phyloP scores from a whole-genome alignment of 2,113 vertebrate genomes.

The Ctenomys sociabilis region DNA sequence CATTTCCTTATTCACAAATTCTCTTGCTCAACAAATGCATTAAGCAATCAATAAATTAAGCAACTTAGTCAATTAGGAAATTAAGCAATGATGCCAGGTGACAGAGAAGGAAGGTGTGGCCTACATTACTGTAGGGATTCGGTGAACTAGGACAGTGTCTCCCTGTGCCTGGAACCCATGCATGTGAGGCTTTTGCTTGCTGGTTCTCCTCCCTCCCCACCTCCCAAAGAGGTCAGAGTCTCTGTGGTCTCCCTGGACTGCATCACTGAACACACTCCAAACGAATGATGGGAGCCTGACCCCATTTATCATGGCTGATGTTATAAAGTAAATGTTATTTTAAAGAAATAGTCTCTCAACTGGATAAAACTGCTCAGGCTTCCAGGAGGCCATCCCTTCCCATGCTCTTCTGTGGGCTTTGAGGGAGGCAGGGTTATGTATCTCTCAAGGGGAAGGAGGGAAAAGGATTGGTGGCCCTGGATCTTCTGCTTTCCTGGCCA shows the following conservation, averaged over 20 bases:
- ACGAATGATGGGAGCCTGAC: background rate
- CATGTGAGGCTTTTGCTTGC: background rate
- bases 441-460: background rate
- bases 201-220: background rate
- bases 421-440: background rate
- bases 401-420: background rate
- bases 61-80: slow-evolving; percentile 60
- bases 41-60: slow-evolving; percentile 59
- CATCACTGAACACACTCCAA: background rate
- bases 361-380: background rate
- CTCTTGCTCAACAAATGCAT: slow-evolving; percentile 5
- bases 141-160: background rate
- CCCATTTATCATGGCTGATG: background rate
- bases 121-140: background rate
- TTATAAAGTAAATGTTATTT: background rate
- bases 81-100: background rate
- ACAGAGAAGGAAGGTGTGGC: background rate
- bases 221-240: background rate
- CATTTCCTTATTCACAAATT: slow-evolving; percentile 37
- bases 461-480: background rate
- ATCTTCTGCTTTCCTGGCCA: background rate
- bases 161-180: background rate
- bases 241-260: no score
- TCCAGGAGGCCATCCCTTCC: background rate
- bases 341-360: background rate